Base-by-base conservation (phyloP, 2,797 vertebrate species). In the Benthosema pterotum region DNA sequence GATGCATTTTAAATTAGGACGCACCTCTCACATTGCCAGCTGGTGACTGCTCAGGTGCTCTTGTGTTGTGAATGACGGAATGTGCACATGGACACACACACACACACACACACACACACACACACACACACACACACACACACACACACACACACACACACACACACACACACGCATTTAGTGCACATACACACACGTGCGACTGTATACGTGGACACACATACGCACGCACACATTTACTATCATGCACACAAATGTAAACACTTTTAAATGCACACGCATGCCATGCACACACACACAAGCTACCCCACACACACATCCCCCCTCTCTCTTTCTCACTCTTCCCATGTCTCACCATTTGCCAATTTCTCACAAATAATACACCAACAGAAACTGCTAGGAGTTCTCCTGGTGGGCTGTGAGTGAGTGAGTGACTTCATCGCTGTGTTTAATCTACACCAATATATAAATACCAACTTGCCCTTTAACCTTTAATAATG, bases 1-100 rank as follows among this genome's bases (percentile, higher is more conserved):
- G 88, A 89, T 89, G 86, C 83, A 83, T 90, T 90, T 90, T 85
- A 90, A 90, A 91, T 90, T 87, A 87, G 86, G 86, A 85, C 75
- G 78, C 86, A 92, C 86, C 88, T 91, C 88, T 90, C 83, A 85
- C 89, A 85, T 79, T 84, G 87, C 87, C 88, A 92, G 88, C 90
- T 92, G 90, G 83, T 92, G 87, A 83, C 82, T 86, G 83, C 85
- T 89, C 88, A 92, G 89, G 91, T 90, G 85, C 85, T 66, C 80
- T 80, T 81, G 78, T 85, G 80, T 82, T 83, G 83, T 87, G 85
- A 88, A 89, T 89, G 86, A 90, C 78, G 82, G 84, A 85, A 85
- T 83, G 80, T 60, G 1, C 48, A 0, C 67, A 51, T 62, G 56
- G 67, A 32, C 78, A 18, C 64, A 28, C 57, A 63, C 63, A 60